These are phyloP conservation scores for Fratercula arctica DNA, from an alignment of 2,797 vertebrate genomes.

Conservation along the genomic window DNA sequence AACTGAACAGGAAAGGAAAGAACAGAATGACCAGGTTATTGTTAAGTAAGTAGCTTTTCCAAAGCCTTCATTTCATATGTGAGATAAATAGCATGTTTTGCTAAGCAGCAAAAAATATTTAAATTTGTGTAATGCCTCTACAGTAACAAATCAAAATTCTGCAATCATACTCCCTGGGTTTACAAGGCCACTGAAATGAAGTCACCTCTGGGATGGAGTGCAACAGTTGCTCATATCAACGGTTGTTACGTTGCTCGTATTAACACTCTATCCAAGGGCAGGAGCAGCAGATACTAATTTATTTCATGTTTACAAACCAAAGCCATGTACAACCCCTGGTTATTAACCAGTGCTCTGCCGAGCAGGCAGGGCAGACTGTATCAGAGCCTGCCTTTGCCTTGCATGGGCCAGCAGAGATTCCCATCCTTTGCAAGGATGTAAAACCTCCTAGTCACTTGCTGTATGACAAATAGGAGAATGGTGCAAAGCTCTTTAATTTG, in stretches of 20 bases:
- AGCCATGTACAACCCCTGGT: not conserved
- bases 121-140: not conserved
- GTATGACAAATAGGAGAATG: rapidly evolving
- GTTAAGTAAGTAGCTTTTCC: not conserved
- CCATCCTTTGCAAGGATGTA: not conserved
- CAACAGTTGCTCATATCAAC: not conserved
- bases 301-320: not conserved
- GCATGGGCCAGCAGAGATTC: not conserved
- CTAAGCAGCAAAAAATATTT: not conserved
- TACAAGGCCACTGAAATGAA: not conserved
- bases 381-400: not conserved
- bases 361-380: not conserved
- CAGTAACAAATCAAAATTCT: not conserved
- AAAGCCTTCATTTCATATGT: not conserved
- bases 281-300: not conserved
- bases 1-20: not conserved
- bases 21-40: not conserved
- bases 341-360: not conserved
- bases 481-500: not conserved
- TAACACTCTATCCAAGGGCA: not conserved
- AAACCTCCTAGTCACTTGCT: not conserved
- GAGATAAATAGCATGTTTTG: not conserved
- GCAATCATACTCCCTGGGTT: not conserved
- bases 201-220: not conserved
- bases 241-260: not conserved